Evolutionary conservation across 2,113 vertebrate genomes (phyloP).

Genomic region (Poeciliopsis prolifica): DNA sequence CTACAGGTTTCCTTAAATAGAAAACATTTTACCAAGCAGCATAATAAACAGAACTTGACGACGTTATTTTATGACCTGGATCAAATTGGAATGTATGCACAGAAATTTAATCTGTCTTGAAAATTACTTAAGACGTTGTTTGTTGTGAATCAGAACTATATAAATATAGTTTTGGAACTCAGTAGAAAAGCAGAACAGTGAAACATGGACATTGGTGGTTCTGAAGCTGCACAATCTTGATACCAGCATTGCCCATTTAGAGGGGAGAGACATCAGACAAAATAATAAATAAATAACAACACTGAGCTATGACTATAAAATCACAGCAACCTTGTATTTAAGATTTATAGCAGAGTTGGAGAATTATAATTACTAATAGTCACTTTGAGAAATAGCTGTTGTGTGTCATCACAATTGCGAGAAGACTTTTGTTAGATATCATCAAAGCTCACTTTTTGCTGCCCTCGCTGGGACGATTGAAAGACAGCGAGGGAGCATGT

Average conservation of each 20-base stretch:
- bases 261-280: constrained; percentile 8
- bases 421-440: constrained; percentile 66
- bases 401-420: constrained; percentile 68
- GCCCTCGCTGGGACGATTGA: constrained; percentile 72
- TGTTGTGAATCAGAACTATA: background rate
- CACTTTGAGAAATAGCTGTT: constrained; percentile 63
- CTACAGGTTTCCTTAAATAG: background rate
- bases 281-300: background rate
- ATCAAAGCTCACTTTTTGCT: constrained; percentile 76
- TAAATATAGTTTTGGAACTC: background rate
- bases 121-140: background rate
- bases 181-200: background rate
- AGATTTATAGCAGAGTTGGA: constrained; percentile 60
- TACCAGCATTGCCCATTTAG: background rate
- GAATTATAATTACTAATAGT: constrained; percentile 73
- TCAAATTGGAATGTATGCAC: no score
- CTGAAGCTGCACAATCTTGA: background rate
- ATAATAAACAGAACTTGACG: background rate
- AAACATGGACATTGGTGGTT: background rate
- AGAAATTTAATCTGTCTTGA: no score
- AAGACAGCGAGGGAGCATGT: constrained; percentile 67
- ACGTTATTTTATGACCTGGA: background rate
- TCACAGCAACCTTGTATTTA: constrained; percentile 32
- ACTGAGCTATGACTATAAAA: constrained; percentile 15
- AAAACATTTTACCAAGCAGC: background rate